Percentiles rank a stretch among this genome's conserved stretches.
These are phyloP conservation scores for Turritopsis dohrnii DNA, from an alignment of 30 jellyfish, hydroid and myxozoan species.

Conservation along the genomic window DNA sequence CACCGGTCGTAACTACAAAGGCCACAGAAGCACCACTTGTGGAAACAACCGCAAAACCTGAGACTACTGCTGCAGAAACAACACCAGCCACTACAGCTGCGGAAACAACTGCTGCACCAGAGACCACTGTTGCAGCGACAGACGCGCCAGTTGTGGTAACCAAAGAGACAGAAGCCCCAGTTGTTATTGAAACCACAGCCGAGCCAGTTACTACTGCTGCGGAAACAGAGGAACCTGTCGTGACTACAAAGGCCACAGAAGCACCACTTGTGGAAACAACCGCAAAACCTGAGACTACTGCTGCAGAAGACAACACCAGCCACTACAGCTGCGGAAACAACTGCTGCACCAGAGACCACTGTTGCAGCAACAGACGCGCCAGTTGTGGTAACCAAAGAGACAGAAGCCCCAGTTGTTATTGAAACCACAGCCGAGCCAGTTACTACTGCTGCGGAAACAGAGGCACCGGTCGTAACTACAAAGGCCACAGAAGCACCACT, in stretches of 20 bases:
- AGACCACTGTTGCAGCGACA: conserved; percentile 18
- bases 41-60: conserved; percentile 36
- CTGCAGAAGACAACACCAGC: conserved; percentile 24
- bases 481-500: conserved; percentile 7
- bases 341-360: conserved; percentile 32
- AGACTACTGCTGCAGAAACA: conserved; percentile 26
- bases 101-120: conserved; percentile 23
- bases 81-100: conserved; percentile 29
- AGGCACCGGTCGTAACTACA: conserved; percentile 26
- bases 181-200: conserved; percentile 18
- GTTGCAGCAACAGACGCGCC: conserved; percentile 27
- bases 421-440: conserved; percentile 19
- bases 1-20: conserved; percentile 37
- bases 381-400: too few relatives aligned
- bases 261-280: conserved; percentile 35
- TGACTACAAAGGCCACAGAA: conserved; percentile 15
- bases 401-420: conserved; percentile 20
- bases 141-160: conserved; percentile 31
- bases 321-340: conserved; percentile 16
- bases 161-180: conserved; percentile 13
- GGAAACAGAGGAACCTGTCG: neutral
- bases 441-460: conserved; percentile 20
- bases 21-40: conserved; percentile 16
- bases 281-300: conserved; percentile 46
- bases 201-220: neutral